Base-by-base conservation (phyloP, 2,888 invertebrate species). In the Andrena fulva region DNA sequence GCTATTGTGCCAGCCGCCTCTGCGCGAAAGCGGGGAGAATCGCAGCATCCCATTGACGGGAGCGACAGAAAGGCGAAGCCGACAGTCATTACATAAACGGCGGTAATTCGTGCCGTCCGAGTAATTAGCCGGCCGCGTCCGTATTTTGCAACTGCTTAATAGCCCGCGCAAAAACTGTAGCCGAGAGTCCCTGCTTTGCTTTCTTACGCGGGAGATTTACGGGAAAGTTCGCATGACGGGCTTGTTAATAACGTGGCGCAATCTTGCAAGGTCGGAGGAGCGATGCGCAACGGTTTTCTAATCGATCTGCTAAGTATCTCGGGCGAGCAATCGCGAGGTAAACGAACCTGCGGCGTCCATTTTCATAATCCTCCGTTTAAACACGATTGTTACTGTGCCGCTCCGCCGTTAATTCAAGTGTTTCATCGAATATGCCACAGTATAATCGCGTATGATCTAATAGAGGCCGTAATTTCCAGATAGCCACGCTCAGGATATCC, bases 141-240 rank as follows among this genome's bases (percentile, higher is more conserved):
- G 31, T 66, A 73, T 87, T 87, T 84, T 84, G 79, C 35, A 87
- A 87, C 68, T 64, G 71, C 77, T 79, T 84, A 85, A 77, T 81
- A 59, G 77, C 60, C 24, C 60, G 8, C 27, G 62, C 63, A 64
- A 79, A 85, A 86, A 70, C 56, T 0, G 10, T 0, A 27, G 52
- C 10, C 31, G 6, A 1, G 8, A 16, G 62, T 75, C 67, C 56
- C 72, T 59, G 64, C n/a, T 42, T 78, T 62, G 20, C 68, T 80
- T 79, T 82, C 72, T 74, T 84, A 66, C 12, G 60, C 50, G 48
- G 10, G 69, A 85, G 78, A 87, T 87, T 85, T 83, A 87, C 54
- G 74, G 8, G 33, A 35, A 59, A 59, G 67, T 60, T 76, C 70
- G 35, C 48, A 52, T 6, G 50, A 42, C 27, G 54, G 48, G 63